Evolutionary conservation across 2,113 vertebrate genomes (phyloP).

Genomic region (Paradisaea rubra): DNA sequence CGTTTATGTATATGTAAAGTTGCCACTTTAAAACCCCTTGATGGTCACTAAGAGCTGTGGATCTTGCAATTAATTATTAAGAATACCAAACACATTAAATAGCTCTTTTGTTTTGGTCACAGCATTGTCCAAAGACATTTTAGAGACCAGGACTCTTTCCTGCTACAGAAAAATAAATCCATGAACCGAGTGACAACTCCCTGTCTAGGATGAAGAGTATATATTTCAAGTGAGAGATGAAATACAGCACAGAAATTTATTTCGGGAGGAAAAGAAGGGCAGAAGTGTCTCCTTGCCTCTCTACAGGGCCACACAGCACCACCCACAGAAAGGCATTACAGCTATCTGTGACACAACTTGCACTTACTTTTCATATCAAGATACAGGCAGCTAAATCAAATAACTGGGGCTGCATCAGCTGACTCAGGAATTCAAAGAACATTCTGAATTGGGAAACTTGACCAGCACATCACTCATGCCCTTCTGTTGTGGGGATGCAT

Average conservation of each 20-base stretch:
- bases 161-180: not conserved
- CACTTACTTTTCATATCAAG: not conserved
- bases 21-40: not conserved
- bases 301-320: not conserved
- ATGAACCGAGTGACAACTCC: not conserved
- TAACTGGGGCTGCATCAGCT: not conserved
- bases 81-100: not conserved
- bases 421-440: not conserved
- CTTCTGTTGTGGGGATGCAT: rapidly evolving
- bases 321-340: not conserved
- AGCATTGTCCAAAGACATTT: not conserved
- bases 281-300: not conserved
- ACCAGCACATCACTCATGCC: not conserved
- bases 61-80: not conserved
- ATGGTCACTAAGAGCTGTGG: not conserved
- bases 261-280: not conserved
- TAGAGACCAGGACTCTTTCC: not conserved
- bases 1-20: not conserved
- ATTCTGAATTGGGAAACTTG: not conserved
- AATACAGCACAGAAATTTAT: not conserved
- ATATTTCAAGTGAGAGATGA: not conserved
- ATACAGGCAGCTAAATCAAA: not conserved
- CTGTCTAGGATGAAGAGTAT: not conserved
- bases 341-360: not conserved
- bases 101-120: not conserved